Conservation (phyloP, 2,113 vertebrate species). For the Oxyruncus cristatus region DNA sequence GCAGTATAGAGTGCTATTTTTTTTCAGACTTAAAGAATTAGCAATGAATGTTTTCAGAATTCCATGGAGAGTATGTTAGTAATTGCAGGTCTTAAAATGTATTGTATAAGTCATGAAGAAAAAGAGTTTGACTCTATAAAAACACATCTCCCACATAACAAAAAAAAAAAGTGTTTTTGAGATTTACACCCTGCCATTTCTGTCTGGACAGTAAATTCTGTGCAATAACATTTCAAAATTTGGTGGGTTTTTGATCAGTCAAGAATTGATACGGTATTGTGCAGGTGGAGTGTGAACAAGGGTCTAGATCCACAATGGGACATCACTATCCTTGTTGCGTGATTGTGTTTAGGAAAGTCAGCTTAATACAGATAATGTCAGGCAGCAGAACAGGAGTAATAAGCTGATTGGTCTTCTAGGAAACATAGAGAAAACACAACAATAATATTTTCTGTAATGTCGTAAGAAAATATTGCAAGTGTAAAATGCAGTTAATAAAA, state of each 20-base stretch:
- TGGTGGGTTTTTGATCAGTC: background rate
- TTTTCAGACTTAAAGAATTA: background rate
- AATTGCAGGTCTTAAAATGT: background rate
- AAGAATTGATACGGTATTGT: background rate
- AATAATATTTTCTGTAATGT: background rate
- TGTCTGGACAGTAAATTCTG: background rate
- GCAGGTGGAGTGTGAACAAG: background rate
- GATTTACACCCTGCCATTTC: background rate
- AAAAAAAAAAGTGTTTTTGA: background rate
- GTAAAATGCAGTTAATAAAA: background rate
- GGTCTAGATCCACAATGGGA: background rate
- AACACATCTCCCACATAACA: background rate
- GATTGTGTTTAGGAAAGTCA: background rate
- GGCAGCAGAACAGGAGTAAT: background rate
- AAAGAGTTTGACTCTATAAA: background rate
- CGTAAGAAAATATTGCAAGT: background rate
- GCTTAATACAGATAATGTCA: background rate
- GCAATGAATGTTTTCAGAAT: background rate
- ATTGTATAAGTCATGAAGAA: background rate
- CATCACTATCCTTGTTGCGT: background rate
- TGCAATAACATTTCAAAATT: background rate
- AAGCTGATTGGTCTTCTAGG: background rate
- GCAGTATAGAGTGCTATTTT: background rate
- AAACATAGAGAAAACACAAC: background rate
- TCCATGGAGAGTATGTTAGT: background rate